Conservation (phyloP, 2,888 invertebrate genomes). For the Rhaphigaster nebulosa region DNA sequence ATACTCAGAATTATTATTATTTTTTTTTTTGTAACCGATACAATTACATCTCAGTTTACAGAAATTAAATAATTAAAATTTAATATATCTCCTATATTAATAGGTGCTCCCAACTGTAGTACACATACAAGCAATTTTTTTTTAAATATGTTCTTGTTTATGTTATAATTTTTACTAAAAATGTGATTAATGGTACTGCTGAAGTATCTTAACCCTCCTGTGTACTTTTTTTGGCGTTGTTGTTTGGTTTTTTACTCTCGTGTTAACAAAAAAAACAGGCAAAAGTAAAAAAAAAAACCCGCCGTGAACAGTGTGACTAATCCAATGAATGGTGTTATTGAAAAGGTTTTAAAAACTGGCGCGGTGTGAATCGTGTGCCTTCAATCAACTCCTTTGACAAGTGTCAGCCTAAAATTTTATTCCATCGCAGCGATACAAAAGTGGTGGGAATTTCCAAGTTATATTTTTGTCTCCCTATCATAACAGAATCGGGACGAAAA, state of each 20-base stretch:
- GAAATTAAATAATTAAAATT: too few relatives aligned
- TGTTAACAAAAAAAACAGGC: not conserved
- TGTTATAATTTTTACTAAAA: too few relatives aligned
- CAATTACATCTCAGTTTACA: too few relatives aligned
- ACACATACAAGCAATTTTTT: too few relatives aligned
- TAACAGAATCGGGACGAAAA: not conserved
- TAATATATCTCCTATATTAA: too few relatives aligned
- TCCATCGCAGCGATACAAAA: not conserved
- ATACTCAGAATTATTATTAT: too few relatives aligned
- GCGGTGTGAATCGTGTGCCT: not conserved
- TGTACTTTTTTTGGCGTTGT: not conserved
- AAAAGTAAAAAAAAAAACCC: not conserved
- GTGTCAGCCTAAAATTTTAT: not conserved
- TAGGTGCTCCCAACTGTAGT: too few relatives aligned
- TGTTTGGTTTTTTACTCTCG: not conserved
- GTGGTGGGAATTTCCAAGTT: not conserved
- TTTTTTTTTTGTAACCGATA: too few relatives aligned
- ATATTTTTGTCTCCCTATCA: not conserved
- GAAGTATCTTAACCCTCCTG: too few relatives aligned
- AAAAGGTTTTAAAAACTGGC: constrained; percentile 1
- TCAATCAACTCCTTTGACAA: not conserved
- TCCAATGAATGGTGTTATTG: constrained; percentile 15
- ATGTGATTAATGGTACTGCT: too few relatives aligned
- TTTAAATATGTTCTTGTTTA: too few relatives aligned
- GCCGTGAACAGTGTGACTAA: constrained; percentile 4